Base-by-base conservation (phyloP, 2,888 invertebrate species). In the Chrysodeixis includens region DNA sequence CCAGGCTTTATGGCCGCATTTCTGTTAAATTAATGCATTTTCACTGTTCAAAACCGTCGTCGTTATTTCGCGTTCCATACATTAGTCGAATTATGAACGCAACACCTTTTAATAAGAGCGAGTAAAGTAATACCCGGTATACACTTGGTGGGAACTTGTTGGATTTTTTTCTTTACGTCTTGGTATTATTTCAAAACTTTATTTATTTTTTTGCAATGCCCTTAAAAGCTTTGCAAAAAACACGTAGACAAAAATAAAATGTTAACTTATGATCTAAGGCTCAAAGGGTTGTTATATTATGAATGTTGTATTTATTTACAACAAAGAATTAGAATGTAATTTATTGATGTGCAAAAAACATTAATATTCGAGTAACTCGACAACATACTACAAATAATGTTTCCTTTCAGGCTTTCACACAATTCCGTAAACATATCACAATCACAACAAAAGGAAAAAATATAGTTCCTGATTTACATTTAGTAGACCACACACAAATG, bases 21-120 rank as follows among this genome's bases (percentile, higher is more conserved):
- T 81, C 76, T 74, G 82, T 80, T 77, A 85, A 85, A 87, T 86
- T 86, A 87, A 87, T 87, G 84, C 85, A 87, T 86, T 84, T 84
- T 84, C 83, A 78, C 76, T 81, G 83, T 82, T 83, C 76, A 71
- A 78, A 83, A 85, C 78, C 77, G 74, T 72, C 71, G 61, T 49
- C 77, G 76, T 83, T 81, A 84, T 80, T 78, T 74, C 78, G 62
- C 78, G 71, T 80, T 78, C 69, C 74, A 66, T 74, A 82, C 75
- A 81, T 86, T 82, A 86, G 78, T 79, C 78, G 82, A 82, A 86
- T 85, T 83, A 83, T 83, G 74, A 80, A 79, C 78, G 76, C 75
- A 83, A 75, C 79, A 82, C 82, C 72, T 80, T 79, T 71, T 76
- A 75, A 74, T 79, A 78, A 71, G 68, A 69, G 66, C 57, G 69